Evolutionary conservation across 2,113 vertebrate species (phyloP).

Genomic region (Chamaea fasciata): DNA sequence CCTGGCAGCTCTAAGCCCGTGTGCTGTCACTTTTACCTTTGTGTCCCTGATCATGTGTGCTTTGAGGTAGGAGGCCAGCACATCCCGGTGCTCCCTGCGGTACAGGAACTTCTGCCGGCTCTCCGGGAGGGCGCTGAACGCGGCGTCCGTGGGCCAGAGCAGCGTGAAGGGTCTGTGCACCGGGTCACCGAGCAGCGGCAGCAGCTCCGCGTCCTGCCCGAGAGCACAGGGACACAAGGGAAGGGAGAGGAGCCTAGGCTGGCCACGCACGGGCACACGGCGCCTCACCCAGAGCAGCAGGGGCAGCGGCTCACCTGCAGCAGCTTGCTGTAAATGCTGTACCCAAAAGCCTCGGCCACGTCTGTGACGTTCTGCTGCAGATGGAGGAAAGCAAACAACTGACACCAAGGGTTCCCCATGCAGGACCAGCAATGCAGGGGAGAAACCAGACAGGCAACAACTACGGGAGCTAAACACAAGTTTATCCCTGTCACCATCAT

Average conservation of each 20-base stretch:
- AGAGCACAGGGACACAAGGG: background rate
- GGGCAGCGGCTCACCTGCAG: constrained; percentile 75
- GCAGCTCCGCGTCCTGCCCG: constrained; percentile 76
- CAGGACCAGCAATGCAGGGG: background rate
- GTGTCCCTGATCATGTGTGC: constrained; percentile 82
- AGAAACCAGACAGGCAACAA: background rate
- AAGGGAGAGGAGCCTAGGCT: background rate
- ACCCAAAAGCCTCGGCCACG: constrained; percentile 81
- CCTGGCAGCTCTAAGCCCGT: background rate
- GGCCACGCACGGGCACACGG: rapidly evolving
- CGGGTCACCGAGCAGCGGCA: constrained; percentile 70
- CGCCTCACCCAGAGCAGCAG: background rate
- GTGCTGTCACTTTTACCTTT: constrained; percentile 64
- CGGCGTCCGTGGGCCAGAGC: constrained; percentile 89
- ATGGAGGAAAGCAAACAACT: background rate
- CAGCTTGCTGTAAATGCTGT: constrained; percentile 81
- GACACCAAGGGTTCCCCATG: background rate
- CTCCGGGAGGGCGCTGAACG: constrained; percentile 73
- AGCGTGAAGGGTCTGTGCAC: constrained; percentile 85
- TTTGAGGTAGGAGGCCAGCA: constrained; percentile 81
- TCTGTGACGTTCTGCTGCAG: constrained; percentile 78
- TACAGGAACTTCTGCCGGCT: constrained; percentile 82
- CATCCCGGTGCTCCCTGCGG: constrained; percentile 79
- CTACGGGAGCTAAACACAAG: background rate
- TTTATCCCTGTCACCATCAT: background rate